Evolutionary conservation across 2,797 vertebrate genomes (phyloP), one percentile per base, ranked within the genome.

Genomic region (Mastacembelus armatus): DNA sequence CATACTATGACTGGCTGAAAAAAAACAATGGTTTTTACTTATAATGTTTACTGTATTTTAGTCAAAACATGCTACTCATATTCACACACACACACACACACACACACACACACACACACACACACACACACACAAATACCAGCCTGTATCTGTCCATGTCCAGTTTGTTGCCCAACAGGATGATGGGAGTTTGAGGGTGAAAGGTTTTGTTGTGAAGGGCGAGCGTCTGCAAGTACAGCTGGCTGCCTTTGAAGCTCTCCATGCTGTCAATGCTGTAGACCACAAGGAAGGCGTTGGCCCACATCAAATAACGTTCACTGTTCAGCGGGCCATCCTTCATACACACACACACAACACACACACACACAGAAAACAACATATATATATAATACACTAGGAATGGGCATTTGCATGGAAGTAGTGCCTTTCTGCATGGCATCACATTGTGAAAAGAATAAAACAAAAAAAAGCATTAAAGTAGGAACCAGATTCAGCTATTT

Each of bases 81-180:
- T n/a, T n/a, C n/a, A n/a, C n/a, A n/a, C n/a, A n/a, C n/a, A n/a
- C n/a, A n/a, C n/a, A n/a, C n/a, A n/a, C n/a, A n/a, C n/a, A n/a
- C n/a, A n/a, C n/a, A n/a, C n/a, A n/a, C n/a, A n/a, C n/a, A n/a
- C n/a, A n/a, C n/a, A n/a, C n/a, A n/a, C n/a, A n/a, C n/a, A n/a
- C n/a, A n/a, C n/a, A n/a, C n/a, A n/a, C 16, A 64, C 30, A 66
- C 12, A 70, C 1, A 57, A 35, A 33, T 40, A 79, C 76, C 18
- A 1, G 95, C 96, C 96, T 96, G 92, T 98, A 95, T 92, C 95
- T 92, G 65, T 97, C 95, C 96, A 98, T 96, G 85, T 98, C 97
- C 86, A 96, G 87, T 89, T 98, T 98, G 92, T 96, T 98, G 26
- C 96, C 96, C 85, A 98, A 86, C 60, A 98, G 90, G 55, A 97